Conservation (phyloP, 2,888 invertebrate genomes). For the Latrodectus hesperus region DNA sequence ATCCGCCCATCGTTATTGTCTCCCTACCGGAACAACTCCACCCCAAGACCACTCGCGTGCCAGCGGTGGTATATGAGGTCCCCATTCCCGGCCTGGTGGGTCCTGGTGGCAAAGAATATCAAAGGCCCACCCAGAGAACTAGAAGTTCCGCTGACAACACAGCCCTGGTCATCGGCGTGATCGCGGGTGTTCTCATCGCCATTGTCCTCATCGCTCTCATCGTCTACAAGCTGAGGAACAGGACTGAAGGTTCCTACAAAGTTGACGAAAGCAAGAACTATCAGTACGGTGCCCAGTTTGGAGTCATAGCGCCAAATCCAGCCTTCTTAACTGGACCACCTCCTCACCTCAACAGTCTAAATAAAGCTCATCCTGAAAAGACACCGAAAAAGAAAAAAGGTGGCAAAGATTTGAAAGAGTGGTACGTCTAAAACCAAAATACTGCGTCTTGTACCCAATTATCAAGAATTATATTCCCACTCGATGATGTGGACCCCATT, state of each 20-base stretch:
- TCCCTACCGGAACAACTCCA: conserved; percentile 9
- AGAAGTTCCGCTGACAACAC: conserved; percentile 69
- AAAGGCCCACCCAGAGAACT: conserved; percentile 55
- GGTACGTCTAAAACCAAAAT: conserved; percentile 68
- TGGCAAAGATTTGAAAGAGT: conserved; percentile 70
- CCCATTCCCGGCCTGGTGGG: conserved; percentile 56
- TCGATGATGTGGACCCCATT: no score
- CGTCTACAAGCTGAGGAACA: conserved; percentile 72
- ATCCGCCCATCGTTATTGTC: conserved; percentile 27
- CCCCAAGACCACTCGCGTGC: conserved; percentile 56
- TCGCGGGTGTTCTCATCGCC: conserved; percentile 91
- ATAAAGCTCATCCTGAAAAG: conserved; percentile 45
- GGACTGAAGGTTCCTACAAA: conserved; percentile 75
- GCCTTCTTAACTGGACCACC: conserved; percentile 62
- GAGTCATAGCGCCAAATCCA: conserved; percentile 47
- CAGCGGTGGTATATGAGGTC: conserved; percentile 62
- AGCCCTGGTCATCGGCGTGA: conserved; percentile 82
- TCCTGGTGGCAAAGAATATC: conserved; percentile 35
- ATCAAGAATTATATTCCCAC: no score
- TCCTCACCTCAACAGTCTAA: conserved; percentile 55
- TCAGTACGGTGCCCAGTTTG: conserved; percentile 61
- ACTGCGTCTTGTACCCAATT: no score
- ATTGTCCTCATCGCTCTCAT: conserved; percentile 76
- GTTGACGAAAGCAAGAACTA: conserved; percentile 76
- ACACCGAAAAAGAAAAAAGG: conserved; percentile 68